Evolutionary conservation across 2,888 invertebrate species (phyloP), one percentile per base, ranked within the genome.

Genomic region (Heteromyza rotundicornis): DNA sequence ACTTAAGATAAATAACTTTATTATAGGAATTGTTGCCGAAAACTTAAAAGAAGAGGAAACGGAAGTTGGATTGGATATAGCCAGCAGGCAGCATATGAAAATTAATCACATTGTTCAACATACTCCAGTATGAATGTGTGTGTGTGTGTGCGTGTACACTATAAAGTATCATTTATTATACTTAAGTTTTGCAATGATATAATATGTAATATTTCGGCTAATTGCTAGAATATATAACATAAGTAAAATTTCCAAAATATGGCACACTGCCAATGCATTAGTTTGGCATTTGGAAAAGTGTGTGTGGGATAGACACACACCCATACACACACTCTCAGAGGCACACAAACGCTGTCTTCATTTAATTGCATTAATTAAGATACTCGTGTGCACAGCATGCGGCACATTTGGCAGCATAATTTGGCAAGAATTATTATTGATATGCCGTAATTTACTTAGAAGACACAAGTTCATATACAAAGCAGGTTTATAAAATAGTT

Each of bases 1-100:
- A 61, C 58, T 64, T 53, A 49, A 63, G 52, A 72, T 67, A 70
- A 63, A 65, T 67, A 74, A 76, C 65, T 75, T 70, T 74, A 73
- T 74, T 68, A 73, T 68, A 72, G 68, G 68, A 17, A 17, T 49
- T 22, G 50, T 22, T n/a, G 22, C n/a, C 14, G 56, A 56, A 17
- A 59, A 19, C 12, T 24, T 52, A 32, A 58, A 36, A 2, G 24
- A 24, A 32, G 56, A 2, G 44, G 19, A 56, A 44, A 16, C n/a
- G 8, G 40, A 40, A 44, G 44, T n/a, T 1, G 10, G n/a, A 23
- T 40, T 35, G 2, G 3, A 17, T 49, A 2, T 17, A 16, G 22
- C 56, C 35, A 7, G 20, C 14, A 58, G 56, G 57, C 32, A 62
- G 22, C 36, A 60, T 57, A 58, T 57, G 51, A 47, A 57, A 52